phyloP scores from a whole-genome alignment of 2,888 invertebrate genomes.

The Platycnemis pennipes region DNA sequence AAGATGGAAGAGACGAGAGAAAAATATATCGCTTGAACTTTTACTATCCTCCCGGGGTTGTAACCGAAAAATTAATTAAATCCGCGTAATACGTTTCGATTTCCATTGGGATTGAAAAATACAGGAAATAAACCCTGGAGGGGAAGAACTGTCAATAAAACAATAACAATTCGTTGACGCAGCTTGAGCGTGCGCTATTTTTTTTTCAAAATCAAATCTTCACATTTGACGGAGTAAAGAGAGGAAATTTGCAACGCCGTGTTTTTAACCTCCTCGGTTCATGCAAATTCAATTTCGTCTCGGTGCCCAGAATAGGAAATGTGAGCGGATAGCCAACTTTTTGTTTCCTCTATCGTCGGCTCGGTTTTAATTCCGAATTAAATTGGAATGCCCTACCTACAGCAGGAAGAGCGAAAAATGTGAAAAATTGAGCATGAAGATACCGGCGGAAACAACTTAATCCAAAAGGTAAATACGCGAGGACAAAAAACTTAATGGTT shows the following conservation, averaged over 20 bases:
- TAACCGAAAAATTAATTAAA: conserved; percentile 62
- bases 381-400: background rate
- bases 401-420: background rate
- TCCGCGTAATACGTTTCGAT: conserved; percentile 34
- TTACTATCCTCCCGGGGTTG: background rate
- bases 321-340: background rate
- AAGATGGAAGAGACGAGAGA: background rate
- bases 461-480: background rate
- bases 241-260: background rate
- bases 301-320: background rate
- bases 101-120: background rate
- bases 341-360: background rate
- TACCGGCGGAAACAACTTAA: background rate
- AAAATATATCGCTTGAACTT: background rate
- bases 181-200: background rate
- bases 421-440: background rate
- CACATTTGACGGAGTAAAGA: background rate
- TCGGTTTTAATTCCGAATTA: background rate
- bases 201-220: conserved; percentile 41
- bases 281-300: conserved; percentile 53
- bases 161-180: background rate
- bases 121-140: background rate
- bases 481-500: background rate
- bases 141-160: conserved; percentile 51
- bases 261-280: conserved; percentile 5